Percentiles rank a stretch among this genome's conserved stretches.
Conservation (phyloP, 2,888 invertebrate species). For the Ormia ochracea region DNA sequence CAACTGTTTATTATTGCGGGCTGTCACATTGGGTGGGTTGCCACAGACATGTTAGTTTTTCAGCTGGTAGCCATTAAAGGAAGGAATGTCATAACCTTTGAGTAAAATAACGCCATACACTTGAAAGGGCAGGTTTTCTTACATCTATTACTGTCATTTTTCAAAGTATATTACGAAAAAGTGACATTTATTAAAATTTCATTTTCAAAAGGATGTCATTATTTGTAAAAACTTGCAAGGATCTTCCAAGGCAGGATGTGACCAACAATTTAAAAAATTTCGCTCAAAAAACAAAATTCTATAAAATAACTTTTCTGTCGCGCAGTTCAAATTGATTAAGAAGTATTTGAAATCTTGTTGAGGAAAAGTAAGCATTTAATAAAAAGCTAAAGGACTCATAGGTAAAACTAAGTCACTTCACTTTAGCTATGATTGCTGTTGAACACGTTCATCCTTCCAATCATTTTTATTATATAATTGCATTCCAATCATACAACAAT, state of each 20-base stretch:
- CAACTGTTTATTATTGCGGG: too few species aligned
- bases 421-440: too few species aligned
- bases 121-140: constrained; percentile 34
- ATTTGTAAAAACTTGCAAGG: constrained; percentile 32
- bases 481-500: too few species aligned
- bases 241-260: constrained; percentile 39
- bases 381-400: too few species aligned
- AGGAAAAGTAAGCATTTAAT: too few species aligned
- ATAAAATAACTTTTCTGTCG: too few species aligned
- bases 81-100: constrained; percentile 47
- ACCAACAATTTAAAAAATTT: constrained; percentile 12
- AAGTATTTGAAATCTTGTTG: too few species aligned
- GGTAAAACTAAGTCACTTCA: too few species aligned
- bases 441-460: too few species aligned
- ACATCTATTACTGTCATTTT: constrained; percentile 54
- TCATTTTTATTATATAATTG: too few species aligned
- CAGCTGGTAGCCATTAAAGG: not conserved
- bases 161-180: constrained; percentile 25
- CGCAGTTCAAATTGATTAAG: too few species aligned
- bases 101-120: constrained; percentile 48
- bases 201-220: constrained; percentile 47
- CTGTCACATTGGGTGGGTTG: too few species aligned
- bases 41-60: constrained; percentile 19
- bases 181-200: constrained; percentile 41
- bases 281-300: not conserved